Conservation (phyloP, 1,140 invertebrate genomes). For the Zeugodacus cucurbitae region DNA sequence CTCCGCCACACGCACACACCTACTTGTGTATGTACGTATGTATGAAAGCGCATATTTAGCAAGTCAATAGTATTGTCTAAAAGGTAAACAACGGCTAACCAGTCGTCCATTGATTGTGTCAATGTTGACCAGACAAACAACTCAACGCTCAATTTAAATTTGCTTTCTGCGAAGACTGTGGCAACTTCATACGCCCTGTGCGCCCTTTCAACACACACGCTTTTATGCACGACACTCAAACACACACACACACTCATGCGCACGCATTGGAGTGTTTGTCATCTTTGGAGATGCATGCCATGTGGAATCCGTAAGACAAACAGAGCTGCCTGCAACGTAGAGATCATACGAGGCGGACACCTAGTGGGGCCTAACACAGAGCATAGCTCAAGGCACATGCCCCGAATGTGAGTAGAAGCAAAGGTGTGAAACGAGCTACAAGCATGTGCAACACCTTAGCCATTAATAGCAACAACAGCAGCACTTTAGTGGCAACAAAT, state of each 20-base stretch:
- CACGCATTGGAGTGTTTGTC: neutral
- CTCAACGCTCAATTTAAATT: slow-evolving; percentile 25
- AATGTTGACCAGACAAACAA: slow-evolving; percentile 14
- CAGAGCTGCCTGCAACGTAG: neutral
- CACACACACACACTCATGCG: neutral
- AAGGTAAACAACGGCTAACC: neutral
- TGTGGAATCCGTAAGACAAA: neutral
- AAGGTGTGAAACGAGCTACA: slow-evolving; percentile 12
- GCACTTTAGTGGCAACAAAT: neutral
- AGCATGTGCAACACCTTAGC: neutral
- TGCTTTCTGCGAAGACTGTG: neutral
- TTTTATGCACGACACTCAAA: neutral
- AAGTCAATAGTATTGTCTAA: neutral
- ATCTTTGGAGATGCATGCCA: neutral
- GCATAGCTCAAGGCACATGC: neutral
- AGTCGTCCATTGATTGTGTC: slow-evolving; percentile 6
- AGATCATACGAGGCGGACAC: neutral
- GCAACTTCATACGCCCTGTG: neutral
- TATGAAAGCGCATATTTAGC: neutral
- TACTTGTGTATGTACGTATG: neutral
- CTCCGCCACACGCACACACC: neutral
- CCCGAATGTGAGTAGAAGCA: too few relatives aligned
- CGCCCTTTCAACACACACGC: neutral
- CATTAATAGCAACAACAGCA: slow-evolving; percentile 7
- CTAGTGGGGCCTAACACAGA: neutral